Base-by-base conservation (phyloP, 2,113 vertebrate genomes). In the Cairina moschata region DNA sequence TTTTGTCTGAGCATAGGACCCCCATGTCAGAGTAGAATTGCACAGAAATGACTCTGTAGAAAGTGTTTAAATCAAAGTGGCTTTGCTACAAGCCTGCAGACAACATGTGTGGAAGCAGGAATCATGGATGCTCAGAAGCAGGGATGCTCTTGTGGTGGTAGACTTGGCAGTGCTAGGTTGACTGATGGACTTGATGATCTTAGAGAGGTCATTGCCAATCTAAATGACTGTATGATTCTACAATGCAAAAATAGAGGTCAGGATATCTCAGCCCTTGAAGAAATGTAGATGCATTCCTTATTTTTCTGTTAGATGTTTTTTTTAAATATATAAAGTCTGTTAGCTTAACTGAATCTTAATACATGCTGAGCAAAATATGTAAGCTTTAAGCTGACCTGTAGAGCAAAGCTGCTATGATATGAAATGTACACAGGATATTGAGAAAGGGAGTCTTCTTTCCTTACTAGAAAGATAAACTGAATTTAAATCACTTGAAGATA, bases 341-440 rank as follows among this genome's bases (percentile, higher is more conserved):
- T 73, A 88, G 36, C 8, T 59, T 52, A 79, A 26, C 58, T 60
- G 17, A 56, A 34, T 52, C 18, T 90, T 81, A 73, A 28, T 42
- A 29, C 6, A 17, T 32, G 34, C 20, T 88, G 54, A 88, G n/a
- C 32, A 50, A 48, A 65, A 60, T 13, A 17, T 7, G 4, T 72
- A 72, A 66, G 6, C 17, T 86, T 8, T 60, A 38, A 26, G 38
- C 44, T 66, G 83, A 90, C 54, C 89, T 46, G 36, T 32, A n/a
- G 13, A 55, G 62, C 21, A 16, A 58, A 83, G 15, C 21, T 88
- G 59, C 28, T 34, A 59, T 77, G 67, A 66, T 42, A 48, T 11
- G 38, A 81, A 74, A 62, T 1, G 1, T 1, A 0, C 25, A 48
- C 13, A 54, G 34, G 67, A 34, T 29, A 32, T 11, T 1, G 0